These are phyloP conservation scores for Otolemur garnettii DNA, from an alignment of 2,113 vertebrate species.

Conservation along the genomic window DNA sequence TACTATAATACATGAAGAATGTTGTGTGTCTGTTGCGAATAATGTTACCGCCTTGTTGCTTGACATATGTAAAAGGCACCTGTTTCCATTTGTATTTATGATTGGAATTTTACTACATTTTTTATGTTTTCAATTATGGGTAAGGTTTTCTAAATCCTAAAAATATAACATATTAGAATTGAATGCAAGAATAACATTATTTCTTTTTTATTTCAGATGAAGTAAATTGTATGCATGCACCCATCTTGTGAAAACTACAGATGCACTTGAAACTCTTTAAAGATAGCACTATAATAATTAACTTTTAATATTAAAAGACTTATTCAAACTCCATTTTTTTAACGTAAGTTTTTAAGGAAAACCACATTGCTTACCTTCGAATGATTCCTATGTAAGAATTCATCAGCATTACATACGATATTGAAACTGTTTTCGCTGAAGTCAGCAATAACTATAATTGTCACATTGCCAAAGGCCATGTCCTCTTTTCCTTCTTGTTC, in stretches of 20 bases:
- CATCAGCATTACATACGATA: neutral
- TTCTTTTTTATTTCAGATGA: constrained; percentile 13
- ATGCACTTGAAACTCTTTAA: neutral
- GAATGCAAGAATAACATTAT: neutral
- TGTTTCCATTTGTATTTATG: neutral
- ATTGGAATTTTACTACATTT: constrained; percentile 14
- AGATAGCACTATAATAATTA: neutral
- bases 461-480: neutral
- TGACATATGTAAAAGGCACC: neutral
- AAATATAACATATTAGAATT: neutral
- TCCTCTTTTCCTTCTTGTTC: neutral
- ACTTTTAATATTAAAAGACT: constrained; percentile 5
- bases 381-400: neutral
- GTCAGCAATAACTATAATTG: constrained; percentile 17
- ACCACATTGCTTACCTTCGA: neutral
- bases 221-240: neutral
- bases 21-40: neutral
- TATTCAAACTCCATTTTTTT: neutral
- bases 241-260: neutral
- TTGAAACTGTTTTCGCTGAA: constrained; percentile 26
- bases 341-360: neutral
- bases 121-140: neutral
- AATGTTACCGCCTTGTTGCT: neutral
- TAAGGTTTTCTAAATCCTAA: neutral
- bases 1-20: neutral